Base-by-base conservation (phyloP, 2,888 invertebrate genomes). In the Eugnorisma glareosa region DNA sequence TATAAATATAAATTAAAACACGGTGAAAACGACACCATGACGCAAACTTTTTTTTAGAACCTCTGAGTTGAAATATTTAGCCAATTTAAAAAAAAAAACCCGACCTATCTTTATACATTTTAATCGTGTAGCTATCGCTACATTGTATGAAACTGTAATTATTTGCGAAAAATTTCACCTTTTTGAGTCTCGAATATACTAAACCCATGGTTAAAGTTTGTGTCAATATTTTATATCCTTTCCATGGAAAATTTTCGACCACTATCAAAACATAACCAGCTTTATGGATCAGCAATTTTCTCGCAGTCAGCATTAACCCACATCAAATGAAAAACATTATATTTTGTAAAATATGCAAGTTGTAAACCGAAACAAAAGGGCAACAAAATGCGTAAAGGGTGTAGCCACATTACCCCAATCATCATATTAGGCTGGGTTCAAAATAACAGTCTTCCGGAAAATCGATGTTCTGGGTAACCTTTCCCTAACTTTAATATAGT, bases 271-370 rank as follows among this genome's bases (percentile, higher is more conserved):
- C 28, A 40, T 2, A 71, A 81, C 24, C 11, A 28, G 10, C 35
- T 68, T 64, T 13, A 43, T n/a, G 54, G 54, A n/a, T 51, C 28
- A 51, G 43, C 7, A 69, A 45, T 72, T 85, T 59, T 28, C 48
- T 54, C 13, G 13, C n/a, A 64, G 67, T 64, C 67, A 51, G n/a
- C 48, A 51, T 64, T 67, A 2, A 70, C 72, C 72, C 68, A 66
- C 57, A 71, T 72, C 77, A 81, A 45, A 72, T 7, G 45, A 67
- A 83, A 82, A 67, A 69, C 71, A 59, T 73, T 48, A 64, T 63
- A 64, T 81, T 77, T 67, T 13, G 66, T 69, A 61, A 83, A 86
- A 86, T 77, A 76, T 86, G 81, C 78, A 81, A 81, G 81, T 74
- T 80, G 75, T 74, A 70, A 77, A 77, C 24, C 61, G 59, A 73